These are phyloP conservation scores for Acleris sparsana DNA, from an alignment of 2,888 invertebrate genomes.

Conservation along the genomic window DNA sequence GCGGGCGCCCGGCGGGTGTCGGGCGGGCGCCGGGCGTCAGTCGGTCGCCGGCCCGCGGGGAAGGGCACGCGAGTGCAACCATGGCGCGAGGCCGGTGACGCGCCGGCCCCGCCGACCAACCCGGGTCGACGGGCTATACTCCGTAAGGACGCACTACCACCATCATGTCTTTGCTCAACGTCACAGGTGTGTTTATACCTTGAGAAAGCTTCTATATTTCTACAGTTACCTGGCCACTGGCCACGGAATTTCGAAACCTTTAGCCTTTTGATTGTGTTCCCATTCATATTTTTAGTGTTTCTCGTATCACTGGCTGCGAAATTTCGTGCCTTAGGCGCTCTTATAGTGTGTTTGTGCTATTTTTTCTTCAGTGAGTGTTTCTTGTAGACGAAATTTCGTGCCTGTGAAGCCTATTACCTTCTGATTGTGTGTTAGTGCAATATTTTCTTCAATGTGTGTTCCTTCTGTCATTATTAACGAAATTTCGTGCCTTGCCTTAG, in stretches of 20 bases:
- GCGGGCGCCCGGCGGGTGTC: slow-evolving; percentile 36
- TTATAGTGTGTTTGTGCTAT: neutral
- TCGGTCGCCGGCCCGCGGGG: slow-evolving; percentile 77
- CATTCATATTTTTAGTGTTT: slow-evolving; percentile 1
- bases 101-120: slow-evolving; percentile 83
- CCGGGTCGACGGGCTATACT: slow-evolving; percentile 81
- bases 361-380: slow-evolving; percentile 9
- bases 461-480: too few species aligned
- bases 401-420: neutral
- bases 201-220: slow-evolving; percentile 38
- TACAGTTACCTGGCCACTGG: too few species aligned
- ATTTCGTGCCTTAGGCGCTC: neutral
- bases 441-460: too few species aligned
- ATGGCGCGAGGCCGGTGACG: slow-evolving; percentile 83
- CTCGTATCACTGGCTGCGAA: neutral
- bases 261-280: too few species aligned
- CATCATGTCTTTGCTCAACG: slow-evolving; percentile 84
- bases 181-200: slow-evolving; percentile 71
- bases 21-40: slow-evolving; percentile 61
- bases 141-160: slow-evolving; percentile 62
- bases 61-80: slow-evolving; percentile 74
- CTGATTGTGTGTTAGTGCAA: too few species aligned
- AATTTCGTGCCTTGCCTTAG: too few species aligned
- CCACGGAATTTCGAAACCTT: too few species aligned
- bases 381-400: slow-evolving; percentile 6